Percentiles rank a stretch among this genome's conserved stretches.
Conservation (phyloP, 2,888 invertebrate genomes). For the Conistra vaccinii region DNA sequence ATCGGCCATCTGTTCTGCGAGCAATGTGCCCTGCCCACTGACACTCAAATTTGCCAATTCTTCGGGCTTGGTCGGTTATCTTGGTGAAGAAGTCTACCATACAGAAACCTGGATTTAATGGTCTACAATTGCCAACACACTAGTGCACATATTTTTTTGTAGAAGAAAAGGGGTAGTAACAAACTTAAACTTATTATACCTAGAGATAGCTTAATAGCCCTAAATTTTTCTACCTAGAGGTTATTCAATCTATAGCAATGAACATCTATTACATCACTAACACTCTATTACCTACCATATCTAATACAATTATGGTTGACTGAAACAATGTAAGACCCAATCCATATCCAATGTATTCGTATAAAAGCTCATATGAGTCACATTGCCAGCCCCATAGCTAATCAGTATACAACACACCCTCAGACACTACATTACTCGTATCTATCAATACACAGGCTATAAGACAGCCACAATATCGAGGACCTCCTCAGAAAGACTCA, state of each 20-base stretch:
- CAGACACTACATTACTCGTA: constrained; percentile 3
- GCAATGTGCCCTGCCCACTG: no score
- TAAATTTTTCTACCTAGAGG: not conserved
- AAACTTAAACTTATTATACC: not conserved
- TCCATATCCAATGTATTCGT: not conserved
- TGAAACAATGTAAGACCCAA: constrained; percentile 2
- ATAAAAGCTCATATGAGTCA: constrained; percentile 26
- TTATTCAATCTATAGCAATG: not conserved
- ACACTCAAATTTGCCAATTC: no score
- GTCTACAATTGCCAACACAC: no score
- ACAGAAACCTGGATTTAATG: not conserved
- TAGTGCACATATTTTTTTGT: not conserved
- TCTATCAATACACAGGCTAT: constrained; percentile 41
- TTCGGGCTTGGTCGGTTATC: no score
- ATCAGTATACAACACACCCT: constrained; percentile 43
- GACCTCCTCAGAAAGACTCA: constrained; percentile 49
- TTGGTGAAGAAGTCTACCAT: not conserved
- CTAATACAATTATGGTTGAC: not conserved
- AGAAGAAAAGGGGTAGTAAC: not conserved
- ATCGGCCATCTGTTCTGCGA: no score
- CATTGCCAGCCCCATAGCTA: constrained; percentile 30
- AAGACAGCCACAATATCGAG: constrained; percentile 39
- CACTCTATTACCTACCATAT: not conserved
- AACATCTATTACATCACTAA: not conserved
- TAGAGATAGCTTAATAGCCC: not conserved